Evolutionary conservation across 2,797 vertebrate genomes (phyloP).

Genomic region (Apogon talboti): DNA sequence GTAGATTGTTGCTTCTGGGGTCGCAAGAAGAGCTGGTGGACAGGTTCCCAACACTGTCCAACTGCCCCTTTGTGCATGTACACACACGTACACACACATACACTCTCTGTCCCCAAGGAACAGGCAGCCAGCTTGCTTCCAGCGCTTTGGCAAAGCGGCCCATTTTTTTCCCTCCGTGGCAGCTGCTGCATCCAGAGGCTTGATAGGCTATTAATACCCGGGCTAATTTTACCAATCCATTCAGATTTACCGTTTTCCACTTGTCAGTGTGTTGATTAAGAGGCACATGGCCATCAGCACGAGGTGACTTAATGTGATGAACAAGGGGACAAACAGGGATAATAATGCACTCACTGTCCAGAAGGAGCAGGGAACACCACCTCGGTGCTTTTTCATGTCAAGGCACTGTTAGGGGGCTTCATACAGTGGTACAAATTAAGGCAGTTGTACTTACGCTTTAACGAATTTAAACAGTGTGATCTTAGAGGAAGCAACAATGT

Average conservation of each 20-base stretch:
- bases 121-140: slow-evolving; percentile 78
- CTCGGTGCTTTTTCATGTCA: slow-evolving; percentile 31
- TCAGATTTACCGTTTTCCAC: slow-evolving; percentile 82
- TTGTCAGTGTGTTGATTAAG: slow-evolving; percentile 84
- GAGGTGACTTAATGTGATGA: slow-evolving; percentile 71
- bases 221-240: slow-evolving; percentile 87
- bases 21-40: slow-evolving; percentile 70
- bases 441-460: slow-evolving; percentile 11
- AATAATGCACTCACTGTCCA: slow-evolving; percentile 48
- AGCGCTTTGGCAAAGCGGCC: slow-evolving; percentile 79
- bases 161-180: slow-evolving; percentile 73
- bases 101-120: slow-evolving; percentile 71
- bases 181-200: slow-evolving; percentile 86
- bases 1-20: slow-evolving; percentile 71
- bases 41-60: slow-evolving; percentile 68
- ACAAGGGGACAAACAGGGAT: slow-evolving; percentile 66
- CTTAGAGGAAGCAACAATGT: neutral
- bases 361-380: slow-evolving; percentile 42
- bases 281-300: slow-evolving; percentile 78
- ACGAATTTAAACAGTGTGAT: slow-evolving; percentile 15
- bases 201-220: slow-evolving; percentile 86
- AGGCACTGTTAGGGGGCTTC: slow-evolving; percentile 24
- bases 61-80: slow-evolving; percentile 30
- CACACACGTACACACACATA: neutral
- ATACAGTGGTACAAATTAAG: slow-evolving; percentile 4